Percentiles rank a stretch among this genome's conserved stretches.
Evolutionary conservation across 2,113 vertebrate species (phyloP).

Genomic region (Vombatus ursinus): DNA sequence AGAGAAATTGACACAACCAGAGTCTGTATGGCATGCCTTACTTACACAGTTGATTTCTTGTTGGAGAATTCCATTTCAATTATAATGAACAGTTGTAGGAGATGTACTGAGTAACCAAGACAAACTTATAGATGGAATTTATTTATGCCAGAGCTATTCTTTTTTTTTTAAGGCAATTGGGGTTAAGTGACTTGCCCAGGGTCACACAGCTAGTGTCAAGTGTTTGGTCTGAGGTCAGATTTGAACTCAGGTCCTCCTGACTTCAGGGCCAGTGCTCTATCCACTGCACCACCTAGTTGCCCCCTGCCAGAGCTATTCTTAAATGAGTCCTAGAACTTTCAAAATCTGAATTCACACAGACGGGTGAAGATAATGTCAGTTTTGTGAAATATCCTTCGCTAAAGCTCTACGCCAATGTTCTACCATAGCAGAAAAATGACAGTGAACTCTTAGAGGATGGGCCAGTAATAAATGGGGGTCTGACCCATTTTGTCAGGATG

Average conservation of each 20-base stretch:
- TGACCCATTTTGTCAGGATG: neutral
- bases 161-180: too few species aligned
- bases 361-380: neutral
- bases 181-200: too few species aligned
- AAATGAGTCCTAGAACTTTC: constrained; percentile 27
- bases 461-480: neutral
- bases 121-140: constrained; percentile 35
- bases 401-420: neutral
- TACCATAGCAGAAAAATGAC: neutral
- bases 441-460: neutral
- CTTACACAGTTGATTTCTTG: neutral
- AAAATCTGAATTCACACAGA: constrained; percentile 1
- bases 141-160: constrained; percentile 23
- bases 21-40: neutral
- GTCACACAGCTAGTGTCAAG: too few species aligned
- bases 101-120: constrained; percentile 2
- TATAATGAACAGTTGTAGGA: neutral
- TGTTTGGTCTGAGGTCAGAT: too few species aligned
- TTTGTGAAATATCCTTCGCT: neutral
- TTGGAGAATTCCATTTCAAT: neutral
- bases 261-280: too few species aligned
- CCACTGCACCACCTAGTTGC: too few species aligned
- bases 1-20: neutral
- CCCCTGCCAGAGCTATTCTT: constrained; percentile 22
- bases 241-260: too few species aligned